Percentiles rank a stretch among this genome's conserved stretches.
Conservation (phyloP, 2,888 invertebrate genomes). For the Acanthacorydalis orientalis region DNA sequence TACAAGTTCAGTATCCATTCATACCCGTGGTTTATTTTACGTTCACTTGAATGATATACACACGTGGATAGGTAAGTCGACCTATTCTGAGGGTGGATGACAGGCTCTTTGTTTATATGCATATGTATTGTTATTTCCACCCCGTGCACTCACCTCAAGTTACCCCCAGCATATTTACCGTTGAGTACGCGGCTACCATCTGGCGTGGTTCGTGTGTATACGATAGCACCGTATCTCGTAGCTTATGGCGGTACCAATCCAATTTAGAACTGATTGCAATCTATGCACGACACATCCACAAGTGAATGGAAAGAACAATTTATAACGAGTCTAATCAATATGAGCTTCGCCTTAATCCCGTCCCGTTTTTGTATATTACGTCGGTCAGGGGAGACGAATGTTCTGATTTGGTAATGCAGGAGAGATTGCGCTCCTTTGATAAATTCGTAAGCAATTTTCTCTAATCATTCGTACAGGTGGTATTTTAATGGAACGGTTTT, state of each 20-base stretch:
- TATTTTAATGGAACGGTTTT: too few species aligned
- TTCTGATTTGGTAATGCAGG: too few species aligned
- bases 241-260: constrained; percentile 20
- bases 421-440: too few species aligned
- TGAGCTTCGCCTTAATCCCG: neutral
- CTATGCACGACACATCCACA: constrained; percentile 17
- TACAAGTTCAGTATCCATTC: neutral
- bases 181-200: constrained; percentile 18
- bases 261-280: constrained; percentile 29
- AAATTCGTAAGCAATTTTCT: too few species aligned
- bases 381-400: too few species aligned
- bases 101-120: constrained; percentile 25
- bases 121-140: constrained; percentile 24
- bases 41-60: neutral
- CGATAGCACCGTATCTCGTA: constrained; percentile 9
- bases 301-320: constrained; percentile 17
- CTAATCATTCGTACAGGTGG: too few species aligned
- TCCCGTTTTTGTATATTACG: too few species aligned
- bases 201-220: constrained; percentile 14
- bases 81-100: constrained; percentile 1
- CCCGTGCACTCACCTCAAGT: constrained; percentile 13
- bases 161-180: constrained; percentile 20
- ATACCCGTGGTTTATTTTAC: neutral
- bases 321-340: neutral
- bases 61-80: neutral